phyloP scores from a whole-genome alignment of 2,113 vertebrate genomes.

The Crotalus helleri region DNA sequence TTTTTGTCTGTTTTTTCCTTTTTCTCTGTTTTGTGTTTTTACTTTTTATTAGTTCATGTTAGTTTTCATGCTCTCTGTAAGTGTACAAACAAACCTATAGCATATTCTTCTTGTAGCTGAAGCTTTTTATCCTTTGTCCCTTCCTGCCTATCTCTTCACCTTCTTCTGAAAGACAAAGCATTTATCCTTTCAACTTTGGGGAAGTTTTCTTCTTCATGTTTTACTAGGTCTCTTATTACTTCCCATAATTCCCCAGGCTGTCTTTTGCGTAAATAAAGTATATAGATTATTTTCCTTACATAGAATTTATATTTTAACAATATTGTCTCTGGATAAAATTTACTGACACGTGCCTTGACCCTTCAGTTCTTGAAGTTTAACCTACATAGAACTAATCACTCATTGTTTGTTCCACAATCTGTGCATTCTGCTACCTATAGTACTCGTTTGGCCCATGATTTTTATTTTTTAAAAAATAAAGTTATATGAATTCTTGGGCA shows the following conservation, averaged over 20 bases:
- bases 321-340: background rate
- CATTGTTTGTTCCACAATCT: background rate
- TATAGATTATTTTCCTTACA: background rate
- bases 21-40: background rate
- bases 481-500: background rate
- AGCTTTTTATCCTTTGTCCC: background rate
- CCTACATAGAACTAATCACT: background rate
- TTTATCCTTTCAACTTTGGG: background rate
- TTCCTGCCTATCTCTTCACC: background rate
- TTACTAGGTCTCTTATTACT: background rate
- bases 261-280: background rate
- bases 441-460: background rate
- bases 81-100: background rate
- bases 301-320: background rate
- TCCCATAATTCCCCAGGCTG: background rate
- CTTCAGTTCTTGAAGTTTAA: background rate
- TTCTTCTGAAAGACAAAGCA: background rate
- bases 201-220: background rate
- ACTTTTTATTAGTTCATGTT: background rate
- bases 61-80: background rate
- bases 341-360: background rate
- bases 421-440: background rate
- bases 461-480: background rate
- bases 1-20: background rate
- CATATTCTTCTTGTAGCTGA: background rate